phyloP scores from a whole-genome alignment of 2,797 vertebrate species.

The Galago senegalensis region DNA sequence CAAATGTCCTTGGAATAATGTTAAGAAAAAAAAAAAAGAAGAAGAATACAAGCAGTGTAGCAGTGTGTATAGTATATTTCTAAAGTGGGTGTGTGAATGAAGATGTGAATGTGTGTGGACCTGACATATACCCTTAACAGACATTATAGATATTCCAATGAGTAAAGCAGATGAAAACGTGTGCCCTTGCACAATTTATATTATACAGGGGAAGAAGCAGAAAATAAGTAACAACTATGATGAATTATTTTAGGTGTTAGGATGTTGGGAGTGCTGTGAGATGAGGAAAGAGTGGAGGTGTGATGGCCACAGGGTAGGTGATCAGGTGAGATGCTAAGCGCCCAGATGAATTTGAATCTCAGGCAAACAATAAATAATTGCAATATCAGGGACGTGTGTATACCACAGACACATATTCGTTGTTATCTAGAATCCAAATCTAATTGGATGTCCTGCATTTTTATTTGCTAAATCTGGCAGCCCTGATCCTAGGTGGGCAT shows the following conservation, averaged over 20 bases:
- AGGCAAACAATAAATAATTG: not conserved
- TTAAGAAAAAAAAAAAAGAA: not conserved
- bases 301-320: accelerated
- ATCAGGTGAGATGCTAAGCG: not conserved
- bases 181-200: not conserved
- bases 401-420: not conserved
- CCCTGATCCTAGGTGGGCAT: not conserved
- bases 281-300: not conserved
- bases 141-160: not conserved
- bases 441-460: not conserved
- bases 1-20: not conserved
- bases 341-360: not conserved
- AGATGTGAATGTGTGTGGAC: not conserved
- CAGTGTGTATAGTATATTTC: not conserved
- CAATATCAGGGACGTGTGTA: not conserved
- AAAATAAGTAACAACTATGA: not conserved
- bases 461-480: not conserved
- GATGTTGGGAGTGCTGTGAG: not conserved
- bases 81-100: not conserved
- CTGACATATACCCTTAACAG: not conserved
- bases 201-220: not conserved
- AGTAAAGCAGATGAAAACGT: not conserved
- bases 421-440: not conserved
- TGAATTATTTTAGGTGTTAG: not conserved
- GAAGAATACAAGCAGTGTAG: not conserved